Evolutionary conservation across 2,888 invertebrate species (phyloP).

Genomic region (Hydroisotoma schaefferi): DNA sequence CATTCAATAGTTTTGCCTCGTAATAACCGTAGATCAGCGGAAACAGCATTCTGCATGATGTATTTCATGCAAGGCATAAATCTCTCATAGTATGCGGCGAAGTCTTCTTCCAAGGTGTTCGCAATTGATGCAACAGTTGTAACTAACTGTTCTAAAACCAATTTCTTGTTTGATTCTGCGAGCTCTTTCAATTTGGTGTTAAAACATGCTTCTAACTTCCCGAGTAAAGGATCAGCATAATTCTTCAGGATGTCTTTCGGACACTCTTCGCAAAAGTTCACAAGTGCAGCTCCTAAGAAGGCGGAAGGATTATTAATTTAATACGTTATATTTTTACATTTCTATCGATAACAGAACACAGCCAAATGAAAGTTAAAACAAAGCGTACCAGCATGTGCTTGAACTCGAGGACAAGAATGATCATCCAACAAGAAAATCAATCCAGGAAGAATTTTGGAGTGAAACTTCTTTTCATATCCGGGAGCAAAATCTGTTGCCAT

Average conservation of each 20-base stretch:
- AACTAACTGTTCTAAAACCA: constrained; percentile 97
- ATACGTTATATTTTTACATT: neutral
- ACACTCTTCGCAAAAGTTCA: constrained; percentile 99
- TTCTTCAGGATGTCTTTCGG: constrained; percentile 87
- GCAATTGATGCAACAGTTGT: constrained; percentile 98
- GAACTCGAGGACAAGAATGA: constrained; percentile 86
- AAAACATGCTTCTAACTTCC: constrained; percentile 81
- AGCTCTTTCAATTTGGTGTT: constrained; percentile 92
- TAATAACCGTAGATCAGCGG: constrained; percentile 80
- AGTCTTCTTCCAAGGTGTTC: constrained; percentile 95
- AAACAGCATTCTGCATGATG: constrained; percentile 90
- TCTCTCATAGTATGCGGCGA: constrained; percentile 88
- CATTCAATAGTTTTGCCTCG: constrained; percentile 99
- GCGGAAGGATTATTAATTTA: too few species aligned
- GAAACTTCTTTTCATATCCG: constrained; percentile 94
- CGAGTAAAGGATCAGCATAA: constrained; percentile 80
- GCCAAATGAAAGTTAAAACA: neutral
- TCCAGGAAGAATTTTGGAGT: constrained; percentile 89
- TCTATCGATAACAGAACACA: neutral
- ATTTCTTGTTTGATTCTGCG: constrained; percentile 87
- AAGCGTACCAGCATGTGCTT: constrained; percentile 66
- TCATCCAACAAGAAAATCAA: constrained; percentile 84
- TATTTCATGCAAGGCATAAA: constrained; percentile 74
- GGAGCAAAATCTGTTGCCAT: constrained; percentile 99
- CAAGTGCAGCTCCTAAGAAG: constrained; percentile 89